Evolutionary conservation across 2,888 invertebrate genomes (phyloP), one percentile per base, ranked within the genome.

Genomic region (Brenthis hecate): DNA sequence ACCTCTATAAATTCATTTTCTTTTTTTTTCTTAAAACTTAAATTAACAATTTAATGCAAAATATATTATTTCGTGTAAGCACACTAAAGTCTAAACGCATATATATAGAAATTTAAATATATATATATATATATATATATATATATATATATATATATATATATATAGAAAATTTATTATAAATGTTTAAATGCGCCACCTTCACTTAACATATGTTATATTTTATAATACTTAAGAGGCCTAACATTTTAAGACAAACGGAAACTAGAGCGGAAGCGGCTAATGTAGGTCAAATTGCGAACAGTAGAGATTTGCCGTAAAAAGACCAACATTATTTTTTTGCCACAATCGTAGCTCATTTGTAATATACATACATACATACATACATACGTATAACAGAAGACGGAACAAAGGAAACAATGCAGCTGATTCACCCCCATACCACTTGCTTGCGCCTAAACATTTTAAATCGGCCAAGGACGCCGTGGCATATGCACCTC

Each of bases 401-500:
- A 66, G 69, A 73, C 68, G 71, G 64, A 71, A 78, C 77, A 79
- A 86, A 85, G 83, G 82, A 79, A 87, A 88, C 87, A 88, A 88
- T 85, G 81, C 77, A 77, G 79, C 81, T 80, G 80, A 84, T 85
- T 80, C 81, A 83, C 79, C 83, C 84, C 80, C 77, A 80, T 78
- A 77, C 78, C 77, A 77, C 80, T 81, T 77, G 76, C 78, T 79
- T 81, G 82, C 82, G 79, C 79, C 85, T 86, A 85, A 86, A 87
- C 85, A 85, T 85, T 87, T 85, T 84, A 89, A 87, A 82, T 87
- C 85, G 90, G 90, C 84, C 89, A 89, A 90, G 91, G 74, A 66
- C 71, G 69, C 36, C 32, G 64, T 55, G 60, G 16, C 65, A 65
- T 65, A 64, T 11, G 63, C 56, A 71, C 58, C 11, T 62, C 48